Evolutionary conservation across 1,140 invertebrate species (phyloP).

Genomic region (Apis laboriosa): DNA sequence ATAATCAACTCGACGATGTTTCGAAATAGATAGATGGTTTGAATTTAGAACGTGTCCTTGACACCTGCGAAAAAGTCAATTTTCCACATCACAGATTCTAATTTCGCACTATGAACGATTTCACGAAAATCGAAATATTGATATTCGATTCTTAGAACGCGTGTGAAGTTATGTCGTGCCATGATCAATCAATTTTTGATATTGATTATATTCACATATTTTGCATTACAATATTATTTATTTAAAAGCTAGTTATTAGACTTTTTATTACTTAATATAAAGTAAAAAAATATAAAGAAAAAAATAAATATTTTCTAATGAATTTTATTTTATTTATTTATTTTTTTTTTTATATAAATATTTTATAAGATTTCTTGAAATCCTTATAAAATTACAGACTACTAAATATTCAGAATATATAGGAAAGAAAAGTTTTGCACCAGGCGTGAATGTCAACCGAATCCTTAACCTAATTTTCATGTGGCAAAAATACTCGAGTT

Average conservation of each 20-base stretch:
- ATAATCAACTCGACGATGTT: constrained; percentile 24
- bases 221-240: background rate
- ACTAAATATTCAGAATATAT: background rate
- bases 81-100: background rate
- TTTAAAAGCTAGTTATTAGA: no score
- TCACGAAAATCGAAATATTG: background rate
- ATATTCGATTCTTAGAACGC: background rate
- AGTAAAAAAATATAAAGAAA: background rate
- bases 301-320: background rate
- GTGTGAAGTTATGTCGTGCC: background rate
- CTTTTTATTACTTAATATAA: background rate
- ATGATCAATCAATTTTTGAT: background rate
- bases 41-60: constrained; percentile 37
- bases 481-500: background rate
- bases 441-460: background rate
- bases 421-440: background rate
- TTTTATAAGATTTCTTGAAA: background rate
- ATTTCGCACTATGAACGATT: background rate
- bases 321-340: background rate
- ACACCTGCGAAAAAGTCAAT: constrained; percentile 34
- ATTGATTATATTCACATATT: background rate
- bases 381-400: background rate
- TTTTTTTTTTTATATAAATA: background rate
- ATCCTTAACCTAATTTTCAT: constrained; percentile 34
- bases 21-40: constrained; percentile 15